Conservation (phyloP, 2,888 invertebrate genomes). For the Synanthedon tipuliformis region DNA sequence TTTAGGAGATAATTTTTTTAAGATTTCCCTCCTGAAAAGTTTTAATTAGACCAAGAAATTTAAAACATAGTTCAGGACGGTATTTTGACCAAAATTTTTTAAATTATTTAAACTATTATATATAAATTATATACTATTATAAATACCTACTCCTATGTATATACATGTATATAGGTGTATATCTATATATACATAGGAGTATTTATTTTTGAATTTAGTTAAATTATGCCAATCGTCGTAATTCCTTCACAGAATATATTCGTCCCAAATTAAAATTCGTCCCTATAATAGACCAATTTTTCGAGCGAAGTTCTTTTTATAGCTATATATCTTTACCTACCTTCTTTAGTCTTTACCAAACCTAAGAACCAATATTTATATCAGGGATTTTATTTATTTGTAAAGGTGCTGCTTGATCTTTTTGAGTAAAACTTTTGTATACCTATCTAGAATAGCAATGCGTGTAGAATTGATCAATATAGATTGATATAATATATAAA, state of each 20-base stretch:
- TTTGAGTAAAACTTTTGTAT: constrained; percentile 2
- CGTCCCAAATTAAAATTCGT: constrained; percentile 1
- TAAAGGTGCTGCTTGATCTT: constrained; percentile 8
- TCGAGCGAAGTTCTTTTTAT: constrained; percentile 10
- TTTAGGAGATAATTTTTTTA: too few species aligned
- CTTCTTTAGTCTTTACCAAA: neutral
- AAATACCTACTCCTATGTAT: too few species aligned
- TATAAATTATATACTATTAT: too few species aligned
- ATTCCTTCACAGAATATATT: neutral
- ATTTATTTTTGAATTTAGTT: too few species aligned
- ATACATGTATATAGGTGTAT: too few species aligned
- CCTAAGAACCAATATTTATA: constrained; percentile 6
- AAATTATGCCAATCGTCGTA: too few species aligned
- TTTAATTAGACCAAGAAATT: too few species aligned
- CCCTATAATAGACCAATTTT: constrained; percentile 14
- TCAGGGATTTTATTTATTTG: constrained; percentile 9
- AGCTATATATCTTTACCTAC: constrained; percentile 1
- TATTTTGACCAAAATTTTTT: too few species aligned
- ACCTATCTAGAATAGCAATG: constrained; percentile 5
- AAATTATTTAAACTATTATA: too few species aligned
- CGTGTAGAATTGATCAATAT: constrained; percentile 8
- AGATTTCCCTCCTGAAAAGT: too few species aligned
- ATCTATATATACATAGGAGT: too few species aligned
- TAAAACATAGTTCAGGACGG: too few species aligned
- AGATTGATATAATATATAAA: neutral